Evolutionary conservation across 2,797 vertebrate species (phyloP).

Genomic region (Chaetodon trifasciatus): DNA sequence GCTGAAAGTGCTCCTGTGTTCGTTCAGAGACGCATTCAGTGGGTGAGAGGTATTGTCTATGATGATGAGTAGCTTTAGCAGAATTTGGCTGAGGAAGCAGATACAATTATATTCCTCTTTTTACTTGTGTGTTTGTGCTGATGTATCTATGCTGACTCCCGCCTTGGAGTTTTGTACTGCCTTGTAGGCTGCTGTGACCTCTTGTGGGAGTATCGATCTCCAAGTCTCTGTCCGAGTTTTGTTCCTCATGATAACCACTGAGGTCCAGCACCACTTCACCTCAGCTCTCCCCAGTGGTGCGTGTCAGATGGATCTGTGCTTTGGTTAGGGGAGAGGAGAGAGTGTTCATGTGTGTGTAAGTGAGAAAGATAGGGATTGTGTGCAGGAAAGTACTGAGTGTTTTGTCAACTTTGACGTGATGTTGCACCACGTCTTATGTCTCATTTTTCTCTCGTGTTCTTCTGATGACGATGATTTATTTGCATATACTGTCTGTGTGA

Average conservation of each 20-base stretch:
- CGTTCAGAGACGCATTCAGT: neutral
- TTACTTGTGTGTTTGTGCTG: slow-evolving; percentile 6
- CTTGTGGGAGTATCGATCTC: slow-evolving; percentile 70
- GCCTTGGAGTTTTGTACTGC: slow-evolving; percentile 34
- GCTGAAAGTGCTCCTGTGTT: neutral
- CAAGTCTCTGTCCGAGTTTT: slow-evolving; percentile 48
- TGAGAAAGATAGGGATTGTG: neutral
- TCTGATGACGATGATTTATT: neutral
- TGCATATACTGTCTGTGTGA: neutral
- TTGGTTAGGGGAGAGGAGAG: neutral
- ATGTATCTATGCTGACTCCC: slow-evolving; percentile 12
- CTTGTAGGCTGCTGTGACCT: slow-evolving; percentile 50
- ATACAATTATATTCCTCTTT: neutral
- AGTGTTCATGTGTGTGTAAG: neutral
- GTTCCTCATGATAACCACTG: slow-evolving; percentile 66
- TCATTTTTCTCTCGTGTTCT: neutral
- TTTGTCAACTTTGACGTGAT: neutral
- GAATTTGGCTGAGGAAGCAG: slow-evolving; percentile 20
- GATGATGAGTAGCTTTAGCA: neutral
- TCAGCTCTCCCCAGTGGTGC: slow-evolving; percentile 35
- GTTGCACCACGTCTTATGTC: neutral
- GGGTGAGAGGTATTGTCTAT: neutral
- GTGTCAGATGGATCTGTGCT: neutral
- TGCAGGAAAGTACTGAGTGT: neutral
- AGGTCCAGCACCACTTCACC: slow-evolving; percentile 40